Conservation (phyloP, 35 echinoderm and acorn worm genomes). For the Apostichopus japonicus region DNA sequence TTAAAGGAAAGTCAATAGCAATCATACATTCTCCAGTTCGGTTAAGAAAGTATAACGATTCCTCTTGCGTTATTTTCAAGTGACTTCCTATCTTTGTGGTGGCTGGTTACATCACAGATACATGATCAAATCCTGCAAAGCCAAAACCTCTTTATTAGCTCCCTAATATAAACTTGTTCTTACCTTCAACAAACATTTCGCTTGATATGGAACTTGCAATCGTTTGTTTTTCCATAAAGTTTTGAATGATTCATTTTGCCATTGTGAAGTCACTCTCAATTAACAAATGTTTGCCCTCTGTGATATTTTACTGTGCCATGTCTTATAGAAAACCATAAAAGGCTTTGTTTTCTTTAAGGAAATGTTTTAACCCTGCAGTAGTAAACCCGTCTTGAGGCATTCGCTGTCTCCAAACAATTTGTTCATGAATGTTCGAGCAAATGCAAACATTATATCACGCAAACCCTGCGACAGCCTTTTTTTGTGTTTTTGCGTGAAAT, state of each 20-base stretch:
- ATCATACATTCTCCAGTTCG: no score
- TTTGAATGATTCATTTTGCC: slow-evolving; percentile 19
- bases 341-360: not conserved
- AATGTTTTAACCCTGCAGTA: slow-evolving; percentile 23
- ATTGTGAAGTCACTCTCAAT: slow-evolving; percentile 6
- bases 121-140: no score
- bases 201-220: not conserved
- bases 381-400: slow-evolving; percentile 10
- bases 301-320: not conserved
- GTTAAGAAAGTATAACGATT: no score
- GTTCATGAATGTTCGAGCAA: slow-evolving; percentile 39
- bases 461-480: slow-evolving; percentile 37
- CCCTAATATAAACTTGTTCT: no score
- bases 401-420: slow-evolving; percentile 39
- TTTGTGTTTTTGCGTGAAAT: not conserved
- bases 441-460: not conserved
- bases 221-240: not conserved
- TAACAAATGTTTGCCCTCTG: not conserved
- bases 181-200: no score
- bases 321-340: slow-evolving; percentile 12
- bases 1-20: no score
- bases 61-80: no score
- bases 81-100: no score
- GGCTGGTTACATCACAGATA: no score
- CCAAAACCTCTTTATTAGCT: no score